Conservation (phyloP, 2,113 vertebrate genomes). For the Phainopepla nitens region DNA sequence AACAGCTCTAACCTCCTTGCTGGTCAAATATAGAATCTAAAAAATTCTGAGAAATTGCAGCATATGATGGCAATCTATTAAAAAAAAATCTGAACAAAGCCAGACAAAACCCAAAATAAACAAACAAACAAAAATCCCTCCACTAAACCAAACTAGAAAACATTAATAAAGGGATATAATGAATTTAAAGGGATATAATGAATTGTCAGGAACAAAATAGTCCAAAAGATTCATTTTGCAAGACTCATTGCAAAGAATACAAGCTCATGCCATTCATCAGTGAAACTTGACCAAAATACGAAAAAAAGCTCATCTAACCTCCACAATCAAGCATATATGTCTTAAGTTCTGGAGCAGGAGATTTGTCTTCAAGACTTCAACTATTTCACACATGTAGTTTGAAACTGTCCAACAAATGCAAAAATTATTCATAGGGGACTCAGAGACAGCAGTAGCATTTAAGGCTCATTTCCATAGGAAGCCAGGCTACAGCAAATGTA, state of each 20-base stretch:
- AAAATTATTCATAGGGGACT: neutral
- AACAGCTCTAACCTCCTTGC: neutral
- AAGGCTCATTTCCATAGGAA: neutral
- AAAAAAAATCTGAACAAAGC: neutral
- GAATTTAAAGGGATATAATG: neutral
- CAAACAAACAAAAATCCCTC: neutral
- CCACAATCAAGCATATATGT: neutral
- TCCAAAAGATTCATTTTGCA: neutral
- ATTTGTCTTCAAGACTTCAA: neutral
- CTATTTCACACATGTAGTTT: neutral
- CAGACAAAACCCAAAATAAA: neutral
- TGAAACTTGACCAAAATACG: neutral
- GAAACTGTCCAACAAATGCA: neutral
- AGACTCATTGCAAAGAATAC: neutral
- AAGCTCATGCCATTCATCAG: neutral
- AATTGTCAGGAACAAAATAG: neutral
- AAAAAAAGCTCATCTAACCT: neutral
- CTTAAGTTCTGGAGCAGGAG: neutral
- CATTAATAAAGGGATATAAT: neutral
- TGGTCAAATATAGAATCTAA: neutral
- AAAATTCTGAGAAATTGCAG: neutral
- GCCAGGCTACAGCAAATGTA: neutral
- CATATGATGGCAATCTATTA: neutral
- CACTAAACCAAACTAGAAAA: neutral
- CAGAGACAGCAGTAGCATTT: neutral